A percentile compares a stretch with the other conserved stretches of the same genome.
Evolutionary conservation across 1,140 invertebrate genomes (phyloP).

Genomic region (Aphaenogaster rudis): DNA sequence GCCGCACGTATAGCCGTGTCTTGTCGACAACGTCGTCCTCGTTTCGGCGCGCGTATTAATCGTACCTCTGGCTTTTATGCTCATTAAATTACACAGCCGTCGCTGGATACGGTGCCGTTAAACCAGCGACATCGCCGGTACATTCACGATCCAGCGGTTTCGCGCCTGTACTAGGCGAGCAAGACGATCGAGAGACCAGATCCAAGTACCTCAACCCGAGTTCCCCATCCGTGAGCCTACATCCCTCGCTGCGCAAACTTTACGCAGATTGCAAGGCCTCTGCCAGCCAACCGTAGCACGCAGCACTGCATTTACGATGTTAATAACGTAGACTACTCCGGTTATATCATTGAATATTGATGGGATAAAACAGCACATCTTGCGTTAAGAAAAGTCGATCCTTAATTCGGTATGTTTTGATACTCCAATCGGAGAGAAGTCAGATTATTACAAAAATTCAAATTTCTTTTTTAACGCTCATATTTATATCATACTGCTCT

Average conservation of each 20-base stretch:
- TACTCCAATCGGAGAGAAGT: background rate
- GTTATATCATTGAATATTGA: constrained; percentile 57
- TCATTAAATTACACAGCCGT: constrained; percentile 76
- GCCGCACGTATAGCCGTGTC: background rate
- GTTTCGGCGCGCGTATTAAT: constrained; percentile 66
- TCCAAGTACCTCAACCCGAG: constrained; percentile 50
- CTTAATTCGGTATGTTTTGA: constrained; percentile 9
- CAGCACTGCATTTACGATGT: constrained; percentile 49
- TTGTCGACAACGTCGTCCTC: constrained; percentile 53
- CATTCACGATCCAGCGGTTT: constrained; percentile 71
- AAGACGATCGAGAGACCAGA: constrained; percentile 78
- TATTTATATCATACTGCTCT: background rate
- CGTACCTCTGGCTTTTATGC: constrained; percentile 75
- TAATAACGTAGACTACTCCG: constrained; percentile 50
- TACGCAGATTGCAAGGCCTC: constrained; percentile 63
- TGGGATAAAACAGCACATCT: constrained; percentile 17
- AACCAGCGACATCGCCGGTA: constrained; percentile 73
- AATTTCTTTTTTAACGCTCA: background rate
- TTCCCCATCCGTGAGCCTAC: constrained; percentile 65
- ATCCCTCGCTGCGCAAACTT: constrained; percentile 70
- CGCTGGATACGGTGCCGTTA: constrained; percentile 69
- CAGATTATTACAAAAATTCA: background rate
- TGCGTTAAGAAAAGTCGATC: constrained; percentile 6
- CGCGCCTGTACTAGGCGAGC: constrained; percentile 61
- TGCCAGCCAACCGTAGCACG: constrained; percentile 37